Evolutionary conservation across 1,140 invertebrate species (phyloP).

Genomic region (Drosophila nigrodunni): DNA sequence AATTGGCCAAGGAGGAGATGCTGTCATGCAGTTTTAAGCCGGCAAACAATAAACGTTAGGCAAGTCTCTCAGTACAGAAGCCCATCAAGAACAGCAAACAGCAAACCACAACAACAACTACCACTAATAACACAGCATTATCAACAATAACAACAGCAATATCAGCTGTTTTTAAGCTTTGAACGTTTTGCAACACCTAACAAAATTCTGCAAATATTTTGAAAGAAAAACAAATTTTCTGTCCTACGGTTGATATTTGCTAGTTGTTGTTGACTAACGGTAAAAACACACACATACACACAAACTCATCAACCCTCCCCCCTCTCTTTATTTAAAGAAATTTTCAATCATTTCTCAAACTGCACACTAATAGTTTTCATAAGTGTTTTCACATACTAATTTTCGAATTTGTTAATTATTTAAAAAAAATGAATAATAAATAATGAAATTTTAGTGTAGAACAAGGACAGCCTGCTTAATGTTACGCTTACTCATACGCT

Average conservation of each 20-base stretch:
- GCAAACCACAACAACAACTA: not conserved
- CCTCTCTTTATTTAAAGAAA: not conserved
- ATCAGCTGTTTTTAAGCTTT: constrained; percentile 22
- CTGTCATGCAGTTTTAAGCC: constrained; percentile 86
- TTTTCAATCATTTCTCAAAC: constrained; percentile 18
- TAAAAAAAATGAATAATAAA: not conserved
- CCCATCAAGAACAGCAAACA: constrained; percentile 7
- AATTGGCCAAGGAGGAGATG: constrained; percentile 91
- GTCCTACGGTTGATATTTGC: constrained; percentile 10
- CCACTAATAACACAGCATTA: not conserved
- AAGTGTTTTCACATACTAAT: constrained; percentile 17
- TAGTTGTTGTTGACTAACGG: constrained; percentile 14
- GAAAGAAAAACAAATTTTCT: not conserved
- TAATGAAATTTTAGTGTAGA: not conserved
- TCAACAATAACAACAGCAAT: constrained; percentile 16
- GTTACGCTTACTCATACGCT: not conserved
- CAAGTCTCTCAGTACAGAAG: not conserved
- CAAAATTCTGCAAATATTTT: not conserved
- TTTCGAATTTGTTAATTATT: constrained; percentile 38
- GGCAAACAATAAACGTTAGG: constrained; percentile 67
- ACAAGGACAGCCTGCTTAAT: constrained; percentile 1
- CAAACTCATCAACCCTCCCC: not conserved
- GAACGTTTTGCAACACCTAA: constrained; percentile 8
- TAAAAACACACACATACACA: constrained; percentile 15
- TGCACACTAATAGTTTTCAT: constrained; percentile 27